Evolutionary conservation across 1,140 invertebrate genomes (phyloP), one percentile per base, ranked within the genome.

Genomic region (Branchinecta lindahli): DNA sequence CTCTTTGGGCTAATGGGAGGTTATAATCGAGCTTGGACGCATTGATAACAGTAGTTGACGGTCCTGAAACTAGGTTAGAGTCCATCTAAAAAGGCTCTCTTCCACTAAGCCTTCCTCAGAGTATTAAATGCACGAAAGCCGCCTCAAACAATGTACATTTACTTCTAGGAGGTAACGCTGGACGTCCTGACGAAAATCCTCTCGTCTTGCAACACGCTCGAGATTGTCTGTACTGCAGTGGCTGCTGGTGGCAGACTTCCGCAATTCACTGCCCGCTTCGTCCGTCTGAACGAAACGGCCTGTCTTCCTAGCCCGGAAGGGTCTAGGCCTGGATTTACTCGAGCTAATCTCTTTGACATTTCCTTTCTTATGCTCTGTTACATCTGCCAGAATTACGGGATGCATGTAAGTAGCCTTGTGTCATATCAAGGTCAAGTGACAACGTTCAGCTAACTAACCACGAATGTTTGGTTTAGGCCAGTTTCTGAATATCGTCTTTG

Each of bases 281-380:
- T 61, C 18, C 12, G 52, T 15, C 52, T 61, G 12, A 61, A 61
- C 18, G 52, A 61, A 6, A 61, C 6, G 52, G 52, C 52, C 2
- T 61, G 52, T 61, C 52, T 61, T 61, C 52, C 52, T 1, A 20
- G 52, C 12, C 52, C 52, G 4, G 52, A 61, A 61, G 52, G 12
- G 12, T 61, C 52, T 15, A 61, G 52, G 18, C 18, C 52, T 61
- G 52, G 52, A 12, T 61, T 61, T 15, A 20, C 52, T 61, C 12
- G 52, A 20, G 52, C 52, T 12, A 61, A 61, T 61, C 52, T 61
- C 18, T 61, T 61, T 20, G 52, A 61, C 52, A 61, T 61, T 15
- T 61, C 52, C 12, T 61, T 61, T 61, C 52, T 61, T 61, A 61
- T 61, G 52, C 52, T 61, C 18, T 61, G 52, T 61, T 61, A 61